A percentile compares a stretch with the other conserved stretches of the same genome.
Evolutionary conservation across 2,888 invertebrate genomes (phyloP).

Genomic region (Lycocerus yunnanus): DNA sequence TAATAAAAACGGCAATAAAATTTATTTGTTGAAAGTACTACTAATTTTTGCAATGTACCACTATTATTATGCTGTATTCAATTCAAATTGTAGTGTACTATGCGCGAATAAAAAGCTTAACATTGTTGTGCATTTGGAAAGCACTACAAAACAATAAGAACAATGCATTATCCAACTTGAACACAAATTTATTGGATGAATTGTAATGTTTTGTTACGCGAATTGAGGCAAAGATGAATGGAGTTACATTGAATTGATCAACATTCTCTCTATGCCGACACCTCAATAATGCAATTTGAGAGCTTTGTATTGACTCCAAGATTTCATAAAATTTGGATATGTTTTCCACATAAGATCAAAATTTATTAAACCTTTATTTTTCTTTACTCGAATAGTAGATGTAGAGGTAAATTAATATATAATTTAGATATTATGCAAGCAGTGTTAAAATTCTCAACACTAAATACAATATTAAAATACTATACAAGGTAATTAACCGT

Average conservation of each 20-base stretch:
- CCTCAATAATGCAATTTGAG: conserved; percentile 10
- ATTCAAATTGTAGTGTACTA: background rate
- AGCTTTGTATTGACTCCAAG: background rate
- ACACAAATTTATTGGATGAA: conserved; percentile 31
- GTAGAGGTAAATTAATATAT: too few relatives aligned
- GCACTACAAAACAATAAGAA: conserved; percentile 8
- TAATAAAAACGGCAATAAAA: background rate
- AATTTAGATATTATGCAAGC: background rate
- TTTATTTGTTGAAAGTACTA: background rate
- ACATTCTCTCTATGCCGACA: conserved; percentile 30
- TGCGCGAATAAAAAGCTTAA: background rate
- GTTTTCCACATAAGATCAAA: background rate
- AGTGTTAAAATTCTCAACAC: background rate
- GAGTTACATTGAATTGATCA: conserved; percentile 33
- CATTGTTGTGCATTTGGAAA: conserved; percentile 4
- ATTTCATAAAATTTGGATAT: background rate
- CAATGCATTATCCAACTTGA: conserved; percentile 15
- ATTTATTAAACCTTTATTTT: background rate
- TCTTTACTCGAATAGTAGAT: too few relatives aligned
- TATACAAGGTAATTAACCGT: too few relatives aligned
- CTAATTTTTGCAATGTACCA: background rate
- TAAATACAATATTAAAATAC: too few relatives aligned
- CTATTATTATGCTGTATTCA: background rate
- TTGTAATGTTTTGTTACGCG: conserved; percentile 22
- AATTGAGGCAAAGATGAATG: conserved; percentile 27